Evolutionary conservation across 2,888 invertebrate species (phyloP).

Genomic region (Oxycera nigricornis): DNA sequence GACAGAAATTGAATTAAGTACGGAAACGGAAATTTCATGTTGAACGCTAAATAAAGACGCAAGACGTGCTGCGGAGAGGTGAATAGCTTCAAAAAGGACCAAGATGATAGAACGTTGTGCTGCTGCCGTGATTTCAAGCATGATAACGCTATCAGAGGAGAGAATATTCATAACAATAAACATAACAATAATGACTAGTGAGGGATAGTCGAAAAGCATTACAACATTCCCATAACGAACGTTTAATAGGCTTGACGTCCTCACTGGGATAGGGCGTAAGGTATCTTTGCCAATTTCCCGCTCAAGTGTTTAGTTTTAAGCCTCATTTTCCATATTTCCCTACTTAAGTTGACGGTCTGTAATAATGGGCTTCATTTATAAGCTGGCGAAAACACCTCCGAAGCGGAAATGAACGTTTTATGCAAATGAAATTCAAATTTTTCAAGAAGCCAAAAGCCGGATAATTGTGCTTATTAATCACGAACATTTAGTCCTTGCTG

Average conservation of each 20-base stretch:
- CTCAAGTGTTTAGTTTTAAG: constrained; percentile 18
- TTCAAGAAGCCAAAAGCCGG: not conserved
- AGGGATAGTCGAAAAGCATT: not conserved
- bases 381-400: constrained; percentile 22
- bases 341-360: constrained; percentile 6
- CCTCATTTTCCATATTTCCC: not conserved
- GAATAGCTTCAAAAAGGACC: not conserved
- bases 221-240: not conserved
- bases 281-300: not conserved
- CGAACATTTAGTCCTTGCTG: not conserved
- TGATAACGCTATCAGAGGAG: constrained; percentile 10
- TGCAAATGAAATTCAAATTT: constrained; percentile 26
- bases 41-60: not conserved
- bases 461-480: constrained; percentile 25
- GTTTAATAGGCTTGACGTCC: not conserved
- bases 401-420: constrained; percentile 21
- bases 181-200: constrained; percentile 12
- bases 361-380: constrained; percentile 26
- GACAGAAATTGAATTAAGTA: not conserved
- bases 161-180: constrained; percentile 23
- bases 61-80: no score
- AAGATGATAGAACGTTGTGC: no score
- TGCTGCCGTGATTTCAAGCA: constrained; percentile 11
- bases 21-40: not conserved
- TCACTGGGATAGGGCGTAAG: not conserved